Evolutionary conservation across 2,888 invertebrate genomes (phyloP).

Genomic region (Ditylenchus weischeri): DNA sequence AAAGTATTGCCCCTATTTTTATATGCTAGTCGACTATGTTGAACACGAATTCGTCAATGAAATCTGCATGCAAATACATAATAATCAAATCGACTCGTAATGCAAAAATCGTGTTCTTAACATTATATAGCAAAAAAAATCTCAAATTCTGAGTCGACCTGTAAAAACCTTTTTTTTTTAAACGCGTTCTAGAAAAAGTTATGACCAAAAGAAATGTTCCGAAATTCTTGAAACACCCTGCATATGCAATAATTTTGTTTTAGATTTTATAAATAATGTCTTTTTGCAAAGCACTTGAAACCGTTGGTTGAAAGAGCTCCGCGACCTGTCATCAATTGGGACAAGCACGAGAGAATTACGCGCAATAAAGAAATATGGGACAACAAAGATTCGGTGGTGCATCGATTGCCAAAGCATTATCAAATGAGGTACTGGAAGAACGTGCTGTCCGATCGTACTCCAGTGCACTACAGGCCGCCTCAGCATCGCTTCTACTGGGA

Average conservation of each 20-base stretch:
- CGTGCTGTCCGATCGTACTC: constrained; percentile 53
- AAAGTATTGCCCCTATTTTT: too few relatives aligned
- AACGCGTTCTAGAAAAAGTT: too few relatives aligned
- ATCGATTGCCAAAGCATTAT: constrained; percentile 51
- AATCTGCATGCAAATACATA: too few relatives aligned
- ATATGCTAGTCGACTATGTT: too few relatives aligned
- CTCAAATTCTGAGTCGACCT: too few relatives aligned
- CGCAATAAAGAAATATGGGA: constrained; percentile 56
- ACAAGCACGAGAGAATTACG: constrained; percentile 51
- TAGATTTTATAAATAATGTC: constrained; percentile 7
- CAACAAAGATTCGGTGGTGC: constrained; percentile 51
- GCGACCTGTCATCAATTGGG: constrained; percentile 52
- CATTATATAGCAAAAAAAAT: too few relatives aligned
- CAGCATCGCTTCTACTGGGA: constrained; percentile 41
- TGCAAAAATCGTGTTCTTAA: too few relatives aligned
- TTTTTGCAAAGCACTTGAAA: constrained; percentile 50
- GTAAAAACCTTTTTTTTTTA: too few relatives aligned
- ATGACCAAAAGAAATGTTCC: too few relatives aligned
- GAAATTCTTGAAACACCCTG: too few relatives aligned
- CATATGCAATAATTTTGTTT: not conserved
- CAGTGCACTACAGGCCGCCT: constrained; percentile 60
- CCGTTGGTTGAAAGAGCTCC: constrained; percentile 41
- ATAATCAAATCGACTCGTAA: too few relatives aligned
- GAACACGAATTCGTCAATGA: too few relatives aligned
- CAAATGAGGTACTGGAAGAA: constrained; percentile 50